Base-by-base conservation (phyloP, 1,140 invertebrate species). In the Eurosta solidaginis region DNA sequence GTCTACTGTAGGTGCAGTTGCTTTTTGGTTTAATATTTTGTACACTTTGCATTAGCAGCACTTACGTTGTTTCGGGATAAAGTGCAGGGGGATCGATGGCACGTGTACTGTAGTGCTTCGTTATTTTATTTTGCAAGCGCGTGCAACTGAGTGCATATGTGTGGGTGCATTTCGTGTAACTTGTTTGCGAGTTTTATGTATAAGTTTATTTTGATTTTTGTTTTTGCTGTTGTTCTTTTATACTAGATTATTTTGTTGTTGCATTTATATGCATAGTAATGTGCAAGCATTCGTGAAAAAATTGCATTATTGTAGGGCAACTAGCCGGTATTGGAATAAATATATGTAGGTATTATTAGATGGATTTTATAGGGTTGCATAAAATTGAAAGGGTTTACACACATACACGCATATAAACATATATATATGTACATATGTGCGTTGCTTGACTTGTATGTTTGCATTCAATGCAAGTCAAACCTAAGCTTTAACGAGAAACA, bases 41-140 rank as follows among this genome's bases (percentile, higher is more conserved):
- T 33, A 68, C 20, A 68, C 2, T 68, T 68, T 33, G 17, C 29
- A 29, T 40, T 2, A 6, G 33, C 59, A 20, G 3, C 5, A 17
- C 9, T 17, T n/a, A 2, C 59, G 33, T 14, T 7, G 27, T 36
- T 36, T 29, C 33, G 59, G 59, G 59, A 27, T n/a, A 68, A 68
- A 68, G 33, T 29, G 59, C 36, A 29, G 33, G n/a, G 33, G 36
- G n/a, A 68, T 68, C 59, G 59, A 68, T 68, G 59, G 59, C 59
- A 68, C 59, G 59, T 68, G 59, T 68, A 40, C 59, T 29, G 27
- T n/a, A 68, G 40, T 22, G 17, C 27, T 68, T 68, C 59, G 2
- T 27, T 68, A 33, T 14, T n/a, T 68, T 68, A n/a, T 68, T 68
- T 68, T 68, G 59, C 20, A n/a, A 33, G 59, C 59, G 59, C 59